Evolutionary conservation across 1,140 invertebrate genomes (phyloP), one percentile per base, ranked within the genome.

Genomic region (Mycetomoellerius zeteki): DNA sequence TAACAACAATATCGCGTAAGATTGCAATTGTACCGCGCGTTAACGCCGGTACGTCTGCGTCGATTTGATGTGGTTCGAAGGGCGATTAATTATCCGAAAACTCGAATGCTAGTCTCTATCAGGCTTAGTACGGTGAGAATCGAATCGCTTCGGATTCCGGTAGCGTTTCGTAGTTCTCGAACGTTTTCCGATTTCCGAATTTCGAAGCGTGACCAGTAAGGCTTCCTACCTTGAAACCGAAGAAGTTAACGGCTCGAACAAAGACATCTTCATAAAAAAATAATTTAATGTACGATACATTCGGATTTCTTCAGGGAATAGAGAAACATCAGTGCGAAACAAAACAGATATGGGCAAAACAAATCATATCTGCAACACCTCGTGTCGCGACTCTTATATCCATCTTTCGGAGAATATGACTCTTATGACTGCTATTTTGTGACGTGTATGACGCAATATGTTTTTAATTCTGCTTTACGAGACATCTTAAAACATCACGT

Each of bases 1-100:
- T 62, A 62, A 67, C 76, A 78, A 77, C 24, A 65, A 64, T 78
- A 50, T n/a, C 37, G 37, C 12, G 37, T 24, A 47, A 65, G 60
- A n/a, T 80, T 43, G 43, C 76, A 80, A 24, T 58, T 78, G 75
- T 64, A 24, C 75, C 24, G 43, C 43, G 7, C 24, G 24, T 78
- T 78, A 64, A 78, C n/a, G 60, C 27, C 43, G 3, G 16, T 67
- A 67, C 67, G n/a, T n/a, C n/a, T n/a, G n/a, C 24, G 24, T 16
- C 24, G 60, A 67, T 67, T 52, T 27, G n/a, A 30, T 19, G 43
- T 21, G 19, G 33, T 78, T 78, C 75, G 37, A 78, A 24, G 54
- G 75, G 6, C 37, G 30, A 80, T 80, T 47, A 80, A 65, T 80
- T 65, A 80, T 27, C 19, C 60, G 12, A 60, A 33, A 78, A 52